phyloP scores from a whole-genome alignment of 2,113 vertebrate species.

The Brachirus orientalis region DNA sequence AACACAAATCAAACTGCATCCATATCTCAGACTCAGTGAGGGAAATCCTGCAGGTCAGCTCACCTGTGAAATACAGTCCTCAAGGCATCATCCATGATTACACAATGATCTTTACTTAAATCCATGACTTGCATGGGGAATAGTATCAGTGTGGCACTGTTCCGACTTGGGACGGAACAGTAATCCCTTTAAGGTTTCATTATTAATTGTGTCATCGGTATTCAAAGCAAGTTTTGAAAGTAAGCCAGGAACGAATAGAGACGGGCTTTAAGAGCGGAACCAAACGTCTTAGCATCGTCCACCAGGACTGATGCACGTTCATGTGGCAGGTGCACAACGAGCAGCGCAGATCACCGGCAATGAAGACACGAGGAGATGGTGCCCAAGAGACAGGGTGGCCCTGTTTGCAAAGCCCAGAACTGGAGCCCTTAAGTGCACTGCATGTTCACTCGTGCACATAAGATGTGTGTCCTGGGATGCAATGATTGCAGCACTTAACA shows the following conservation, averaged over 20 bases:
- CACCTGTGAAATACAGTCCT: constrained; percentile 37
- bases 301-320: constrained; percentile 44
- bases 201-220: constrained; percentile 71
- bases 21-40: constrained; percentile 3
- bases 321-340: constrained; percentile 44
- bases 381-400: not conserved
- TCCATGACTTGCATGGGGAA: constrained; percentile 45
- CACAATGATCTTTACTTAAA: constrained; percentile 58
- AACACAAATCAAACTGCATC: constrained; percentile 13
- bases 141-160: constrained; percentile 23
- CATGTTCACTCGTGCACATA: not conserved
- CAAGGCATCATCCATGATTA: constrained; percentile 17
- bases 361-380: constrained; percentile 16
- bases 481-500: not conserved
- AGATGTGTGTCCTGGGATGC: not conserved
- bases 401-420: too few relatives aligned
- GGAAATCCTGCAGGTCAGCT: constrained; percentile 43
- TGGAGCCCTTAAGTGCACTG: not conserved
- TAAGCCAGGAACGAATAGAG: constrained; percentile 35
- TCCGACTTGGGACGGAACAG: constrained; percentile 61
- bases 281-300: constrained; percentile 21
- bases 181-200: constrained; percentile 63
- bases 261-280: constrained; percentile 29
- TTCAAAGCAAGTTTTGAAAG: constrained; percentile 53
- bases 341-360: constrained; percentile 13